Conservation (phyloP, 2,888 invertebrate species). For the Meteorus colon region DNA sequence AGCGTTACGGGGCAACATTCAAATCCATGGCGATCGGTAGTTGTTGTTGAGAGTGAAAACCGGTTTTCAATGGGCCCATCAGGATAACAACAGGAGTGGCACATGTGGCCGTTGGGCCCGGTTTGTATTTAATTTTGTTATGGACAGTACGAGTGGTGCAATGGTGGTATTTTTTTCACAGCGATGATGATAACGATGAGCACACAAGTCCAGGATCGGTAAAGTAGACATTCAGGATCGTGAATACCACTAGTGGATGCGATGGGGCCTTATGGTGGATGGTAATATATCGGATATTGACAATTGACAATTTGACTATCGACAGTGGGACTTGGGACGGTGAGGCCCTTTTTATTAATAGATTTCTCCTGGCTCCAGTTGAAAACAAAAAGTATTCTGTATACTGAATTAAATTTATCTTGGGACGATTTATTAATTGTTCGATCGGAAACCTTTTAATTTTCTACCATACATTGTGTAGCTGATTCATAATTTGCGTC, state of each 20-base stretch:
- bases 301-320: slow-evolving; percentile 2
- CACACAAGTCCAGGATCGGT: slow-evolving; percentile 32
- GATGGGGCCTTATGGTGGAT: background rate
- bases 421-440: too few relatives aligned
- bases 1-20: slow-evolving; percentile 21
- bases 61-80: slow-evolving; percentile 37
- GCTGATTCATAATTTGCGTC: too few relatives aligned
- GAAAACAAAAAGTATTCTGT: too few relatives aligned
- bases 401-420: too few relatives aligned
- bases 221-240: slow-evolving; percentile 26
- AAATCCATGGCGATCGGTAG: slow-evolving; percentile 28
- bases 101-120: slow-evolving; percentile 13
- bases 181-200: background rate
- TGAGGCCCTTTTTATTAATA: background rate
- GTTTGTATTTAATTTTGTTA: background rate
- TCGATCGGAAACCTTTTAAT: too few relatives aligned
- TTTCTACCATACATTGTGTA: too few relatives aligned
- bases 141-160: background rate
- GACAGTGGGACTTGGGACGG: background rate
- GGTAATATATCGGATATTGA: slow-evolving; percentile 38
- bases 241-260: slow-evolving; percentile 12
- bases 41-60: slow-evolving; percentile 30
- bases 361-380: too few relatives aligned
- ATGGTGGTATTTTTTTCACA: background rate
- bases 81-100: slow-evolving; percentile 34